A percentile compares a stretch with the other conserved stretches of the same genome.
Conservation (phyloP, 2,113 vertebrate genomes). For the Callaeas wilsoni region DNA sequence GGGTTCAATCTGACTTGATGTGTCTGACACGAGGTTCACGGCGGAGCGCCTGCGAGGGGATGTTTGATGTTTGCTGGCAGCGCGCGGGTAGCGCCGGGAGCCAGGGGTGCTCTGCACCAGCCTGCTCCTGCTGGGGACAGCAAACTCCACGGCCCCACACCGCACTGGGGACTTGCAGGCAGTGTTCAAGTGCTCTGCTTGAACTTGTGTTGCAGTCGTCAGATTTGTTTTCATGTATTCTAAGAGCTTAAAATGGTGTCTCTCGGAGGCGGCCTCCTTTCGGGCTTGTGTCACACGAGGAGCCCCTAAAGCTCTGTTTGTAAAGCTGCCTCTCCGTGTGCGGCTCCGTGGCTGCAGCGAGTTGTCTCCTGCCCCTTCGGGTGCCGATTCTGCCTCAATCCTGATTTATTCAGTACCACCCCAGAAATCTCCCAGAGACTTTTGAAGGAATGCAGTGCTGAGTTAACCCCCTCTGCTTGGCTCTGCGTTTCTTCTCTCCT, state of each 20-base stretch:
- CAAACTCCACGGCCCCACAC: background rate
- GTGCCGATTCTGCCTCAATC: rapidly evolving
- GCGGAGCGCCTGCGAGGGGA: background rate
- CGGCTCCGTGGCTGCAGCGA: rapidly evolving
- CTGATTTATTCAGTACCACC: background rate
- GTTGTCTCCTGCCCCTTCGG: background rate
- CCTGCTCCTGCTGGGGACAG: background rate
- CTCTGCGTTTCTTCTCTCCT: background rate
- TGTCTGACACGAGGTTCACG: background rate
- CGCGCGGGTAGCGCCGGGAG: rapidly evolving
- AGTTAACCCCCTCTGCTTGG: background rate
- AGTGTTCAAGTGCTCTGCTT: background rate
- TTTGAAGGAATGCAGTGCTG: background rate
- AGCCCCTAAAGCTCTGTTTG: background rate
- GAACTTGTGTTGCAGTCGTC: rapidly evolving
- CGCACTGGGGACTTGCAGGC: background rate
- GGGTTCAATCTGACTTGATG: background rate
- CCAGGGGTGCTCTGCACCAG: background rate
- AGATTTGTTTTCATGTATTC: background rate
- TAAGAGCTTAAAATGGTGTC: background rate
- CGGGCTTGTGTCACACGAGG: background rate
- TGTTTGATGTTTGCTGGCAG: background rate
- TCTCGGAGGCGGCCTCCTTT: background rate
- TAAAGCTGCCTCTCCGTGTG: background rate
- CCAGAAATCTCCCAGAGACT: background rate